A percentile compares a stretch with the other conserved stretches of the same genome.
phyloP scores from a whole-genome alignment of 2,888 invertebrate species.

The Cephonodes hylas region DNA sequence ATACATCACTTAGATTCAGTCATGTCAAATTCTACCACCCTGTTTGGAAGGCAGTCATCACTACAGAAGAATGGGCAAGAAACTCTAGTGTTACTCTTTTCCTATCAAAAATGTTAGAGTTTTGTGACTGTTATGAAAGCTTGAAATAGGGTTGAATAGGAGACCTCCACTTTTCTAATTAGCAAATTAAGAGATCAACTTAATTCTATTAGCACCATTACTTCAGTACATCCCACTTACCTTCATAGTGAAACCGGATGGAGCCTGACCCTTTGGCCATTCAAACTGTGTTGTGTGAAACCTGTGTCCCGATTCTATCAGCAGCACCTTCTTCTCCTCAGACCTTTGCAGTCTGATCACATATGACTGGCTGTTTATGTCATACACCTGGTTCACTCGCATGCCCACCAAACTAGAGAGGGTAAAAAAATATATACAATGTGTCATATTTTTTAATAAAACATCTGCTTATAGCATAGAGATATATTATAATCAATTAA shows the following conservation, averaged over 20 bases:
- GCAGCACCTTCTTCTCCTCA: constrained; percentile 92
- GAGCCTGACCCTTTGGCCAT: constrained; percentile 98
- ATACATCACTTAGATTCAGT: too few relatives aligned
- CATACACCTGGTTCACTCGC: constrained; percentile 98
- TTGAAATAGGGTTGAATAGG: too few relatives aligned
- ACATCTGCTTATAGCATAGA: too few relatives aligned
- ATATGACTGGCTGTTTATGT: constrained; percentile 98
- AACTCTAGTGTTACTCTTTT: too few relatives aligned
- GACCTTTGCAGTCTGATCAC: constrained; percentile 92
- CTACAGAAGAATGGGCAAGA: too few relatives aligned
- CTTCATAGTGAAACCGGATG: constrained; percentile 99
- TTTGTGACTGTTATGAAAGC: too few relatives aligned
- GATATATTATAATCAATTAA: too few relatives aligned
- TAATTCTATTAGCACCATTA: background rate
- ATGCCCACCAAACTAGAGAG: constrained; percentile 88
- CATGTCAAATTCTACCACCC: too few relatives aligned
- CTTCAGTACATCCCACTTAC: constrained; percentile 69
- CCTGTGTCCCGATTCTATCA: constrained; percentile 96
- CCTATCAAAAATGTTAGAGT: too few relatives aligned
- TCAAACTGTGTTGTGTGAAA: constrained; percentile 97
- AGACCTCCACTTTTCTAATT: background rate
- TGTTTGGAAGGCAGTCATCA: too few relatives aligned
- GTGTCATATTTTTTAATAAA: too few relatives aligned
- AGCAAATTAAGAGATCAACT: too few relatives aligned
- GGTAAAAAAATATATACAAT: background rate